A percentile compares a stretch with the other conserved stretches of the same genome.
These are phyloP conservation scores for Habroteleia sp. DNA, from an alignment of 2,888 invertebrate genomes.

Conservation along the genomic window DNA sequence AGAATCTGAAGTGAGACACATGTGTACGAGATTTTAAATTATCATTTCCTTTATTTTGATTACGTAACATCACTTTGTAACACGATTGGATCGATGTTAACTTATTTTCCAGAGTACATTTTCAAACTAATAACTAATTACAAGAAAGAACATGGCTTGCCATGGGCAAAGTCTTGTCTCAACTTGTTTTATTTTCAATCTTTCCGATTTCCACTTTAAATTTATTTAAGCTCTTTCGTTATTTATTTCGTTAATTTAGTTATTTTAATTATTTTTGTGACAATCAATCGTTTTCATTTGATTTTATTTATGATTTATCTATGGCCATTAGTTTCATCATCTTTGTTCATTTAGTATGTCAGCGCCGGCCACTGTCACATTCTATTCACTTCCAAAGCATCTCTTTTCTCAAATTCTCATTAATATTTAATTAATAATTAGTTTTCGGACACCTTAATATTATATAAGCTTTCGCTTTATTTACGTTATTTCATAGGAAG, in stretches of 20 bases:
- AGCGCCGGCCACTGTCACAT: slow-evolving; percentile 68
- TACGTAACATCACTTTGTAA: slow-evolving; percentile 40
- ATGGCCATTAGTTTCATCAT: slow-evolving; percentile 58
- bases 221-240: slow-evolving; percentile 66
- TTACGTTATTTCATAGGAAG: slow-evolving; percentile 74
- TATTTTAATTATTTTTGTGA: slow-evolving; percentile 59
- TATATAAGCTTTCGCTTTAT: slow-evolving; percentile 75
- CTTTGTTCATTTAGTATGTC: slow-evolving; percentile 65
- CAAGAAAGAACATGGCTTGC: slow-evolving; percentile 1
- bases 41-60: slow-evolving; percentile 15
- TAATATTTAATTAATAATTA: slow-evolving; percentile 75
- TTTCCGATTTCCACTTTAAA: slow-evolving; percentile 52
- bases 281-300: slow-evolving; percentile 6
- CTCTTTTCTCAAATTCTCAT: slow-evolving; percentile 76
- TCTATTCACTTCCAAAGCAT: slow-evolving; percentile 73
- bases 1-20: slow-evolving; percentile 44
- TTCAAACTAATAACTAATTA: slow-evolving; percentile 53
- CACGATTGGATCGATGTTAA: slow-evolving; percentile 7
- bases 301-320: slow-evolving; percentile 46
- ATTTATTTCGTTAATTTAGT: slow-evolving; percentile 60
- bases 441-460: slow-evolving; percentile 72
- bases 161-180: neutral
- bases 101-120: slow-evolving; percentile 44
- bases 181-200: slow-evolving; percentile 40
- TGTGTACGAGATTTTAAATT: slow-evolving; percentile 1